Base-by-base conservation (phyloP, 2,888 invertebrate genomes). In the Amphipoea lucens region DNA sequence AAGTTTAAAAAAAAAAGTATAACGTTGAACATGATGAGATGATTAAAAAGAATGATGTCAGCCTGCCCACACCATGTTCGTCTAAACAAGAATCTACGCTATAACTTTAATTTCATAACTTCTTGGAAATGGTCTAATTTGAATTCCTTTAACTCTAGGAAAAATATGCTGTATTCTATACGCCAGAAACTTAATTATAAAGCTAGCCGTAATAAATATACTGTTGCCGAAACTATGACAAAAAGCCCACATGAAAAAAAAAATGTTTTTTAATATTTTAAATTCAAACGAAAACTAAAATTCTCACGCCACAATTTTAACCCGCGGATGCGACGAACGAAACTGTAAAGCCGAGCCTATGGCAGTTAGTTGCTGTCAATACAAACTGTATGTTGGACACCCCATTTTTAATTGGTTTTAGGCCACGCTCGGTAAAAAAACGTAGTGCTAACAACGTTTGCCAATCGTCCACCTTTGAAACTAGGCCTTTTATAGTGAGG, bases 321-420 rank as follows among this genome's bases (percentile, higher is more conserved):
- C 54, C 23, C 63, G 29, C 9, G 57, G 60, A 75, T 40, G 51
- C 36, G 54, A 57, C 70, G 17, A 17, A 81, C 54, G 72, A 78
- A 85, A 88, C 36, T 42, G 12, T n/a, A 67, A 81, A 76, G 45
- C 63, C 23, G 67, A 83, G 42, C 78, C 63, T 78, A 66, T 72
- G 81, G 60, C 60, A 82, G 79, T 71, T 76, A 78, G 76, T 69
- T 63, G 82, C 81, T 84, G 79, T 84, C 87, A 79, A 76, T 86
- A 73, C 62, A 67, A 54, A 78, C 69, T 57, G 67, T 74, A 81
- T 67, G 76, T 73, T 65, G 54, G 69, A 77, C 78, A 79, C 67
- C 66, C 69, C 7, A 74, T 68, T 83, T 84, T 81, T 84, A 84
- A 87, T 87, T 87, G 84, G 84, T 84, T 84, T 84, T 79, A 80